Percentiles rank a stretch among this genome's conserved stretches.
Evolutionary conservation across 2,888 invertebrate genomes (phyloP).

Genomic region (Drosophila kambysellisi): DNA sequence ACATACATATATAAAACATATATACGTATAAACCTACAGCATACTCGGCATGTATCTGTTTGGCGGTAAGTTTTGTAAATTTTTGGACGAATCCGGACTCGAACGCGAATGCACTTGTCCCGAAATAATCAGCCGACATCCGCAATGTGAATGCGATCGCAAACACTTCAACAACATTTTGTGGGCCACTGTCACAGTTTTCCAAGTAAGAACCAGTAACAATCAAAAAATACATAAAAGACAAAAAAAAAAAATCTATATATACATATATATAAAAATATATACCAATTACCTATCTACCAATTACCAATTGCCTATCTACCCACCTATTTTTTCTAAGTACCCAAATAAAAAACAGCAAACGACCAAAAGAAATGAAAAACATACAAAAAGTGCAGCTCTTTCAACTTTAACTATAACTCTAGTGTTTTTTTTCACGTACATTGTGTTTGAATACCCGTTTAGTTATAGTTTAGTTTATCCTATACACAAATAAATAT

Average conservation of each 20-base stretch:
- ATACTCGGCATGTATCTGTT: slow-evolving; percentile 99
- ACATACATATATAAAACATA: slow-evolving; percentile 56
- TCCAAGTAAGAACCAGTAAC: slow-evolving; percentile 92
- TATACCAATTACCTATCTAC: slow-evolving; percentile 20
- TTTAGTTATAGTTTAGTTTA: slow-evolving; percentile 57
- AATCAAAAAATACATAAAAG: slow-evolving; percentile 33
- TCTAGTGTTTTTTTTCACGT: slow-evolving; percentile 48
- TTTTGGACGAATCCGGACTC: slow-evolving; percentile 93
- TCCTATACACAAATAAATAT: slow-evolving; percentile 13
- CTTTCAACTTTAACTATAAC: slow-evolving; percentile 22
- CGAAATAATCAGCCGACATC: slow-evolving; percentile 95
- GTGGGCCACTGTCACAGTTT: slow-evolving; percentile 98
- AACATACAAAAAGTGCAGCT: slow-evolving; percentile 38
- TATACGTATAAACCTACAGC: slow-evolving; percentile 87
- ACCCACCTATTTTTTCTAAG: slow-evolving; percentile 12
- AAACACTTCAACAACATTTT: slow-evolving; percentile 99
- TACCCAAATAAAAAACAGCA: slow-evolving; percentile 26
- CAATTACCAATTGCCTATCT: slow-evolving; percentile 15
- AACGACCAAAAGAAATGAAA: slow-evolving; percentile 23
- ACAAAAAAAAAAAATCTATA: slow-evolving; percentile 10
- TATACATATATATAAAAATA: slow-evolving; percentile 10
- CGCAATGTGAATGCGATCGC: slow-evolving; percentile 97
- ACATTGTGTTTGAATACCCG: slow-evolving; percentile 24
- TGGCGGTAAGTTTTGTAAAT: slow-evolving; percentile 99
- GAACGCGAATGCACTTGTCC: slow-evolving; percentile 96